Base-by-base conservation (phyloP, 37 sponge, comb jelly and placozoan species). In the Tethya wilhelma region DNA sequence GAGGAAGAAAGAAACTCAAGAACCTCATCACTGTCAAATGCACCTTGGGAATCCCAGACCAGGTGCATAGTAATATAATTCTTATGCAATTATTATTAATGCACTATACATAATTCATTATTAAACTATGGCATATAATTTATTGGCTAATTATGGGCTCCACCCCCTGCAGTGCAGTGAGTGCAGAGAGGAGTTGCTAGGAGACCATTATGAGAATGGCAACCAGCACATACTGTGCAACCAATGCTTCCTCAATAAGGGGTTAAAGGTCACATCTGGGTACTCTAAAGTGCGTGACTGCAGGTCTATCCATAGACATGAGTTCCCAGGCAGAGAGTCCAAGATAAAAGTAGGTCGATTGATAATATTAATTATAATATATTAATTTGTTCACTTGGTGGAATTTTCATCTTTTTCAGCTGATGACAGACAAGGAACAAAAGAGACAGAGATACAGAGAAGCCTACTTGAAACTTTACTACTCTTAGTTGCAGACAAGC, bases 271-370 rank as follows among this genome's bases (percentile, higher is more conserved):
- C n/a, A n/a, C n/a, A n/a, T n/a, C n/a, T n/a, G n/a, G n/a, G n/a
- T n/a, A n/a, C n/a, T n/a, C n/a, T n/a, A n/a, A n/a, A n/a, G 83
- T 89, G 22, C 26, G 89, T 17, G 89, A 89, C 73, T 89, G 89
- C 43, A 53, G 39, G 6, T 25, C 38, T 7, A 37, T 82, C 20
- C 89, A 89, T 44, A 75, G 59, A 5, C 89, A 89, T 59, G 71
- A 82, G 59, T 77, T 77, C 53, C 78, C 79, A 14, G 89, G 89
- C 4, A 58, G 28, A 38, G 64, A 66, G 1, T 73, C 84, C 4
- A 82, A 82, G 64, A 60, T 53, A 4, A 62, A 78, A 9, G 83
- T 83, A 40, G 11, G 36, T 20, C 9, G 44, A 1, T 28, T 49
- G 73, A 9, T 55, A 23, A 46, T 20, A 19, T 37, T 37, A 79